Percentiles rank a stretch among this genome's conserved stretches.
These are phyloP conservation scores for Caenorhabditis wallacei DNA, from an alignment of 2,888 invertebrate genomes.

Conservation along the genomic window DNA sequence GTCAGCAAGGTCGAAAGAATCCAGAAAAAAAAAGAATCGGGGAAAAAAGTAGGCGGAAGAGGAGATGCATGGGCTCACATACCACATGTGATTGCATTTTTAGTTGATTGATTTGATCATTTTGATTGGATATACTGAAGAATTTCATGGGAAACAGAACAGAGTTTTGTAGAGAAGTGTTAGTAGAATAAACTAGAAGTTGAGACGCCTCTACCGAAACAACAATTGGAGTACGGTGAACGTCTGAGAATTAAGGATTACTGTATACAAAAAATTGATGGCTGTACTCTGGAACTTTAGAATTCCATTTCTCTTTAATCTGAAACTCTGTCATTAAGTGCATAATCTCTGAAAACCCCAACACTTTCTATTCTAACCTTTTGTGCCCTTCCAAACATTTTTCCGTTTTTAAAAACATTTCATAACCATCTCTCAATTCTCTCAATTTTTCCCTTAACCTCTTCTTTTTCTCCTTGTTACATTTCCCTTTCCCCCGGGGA, in stretches of 20 bases:
- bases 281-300: too few species aligned
- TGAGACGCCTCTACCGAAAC: too few species aligned
- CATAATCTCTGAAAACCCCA: background rate
- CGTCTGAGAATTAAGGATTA: too few species aligned
- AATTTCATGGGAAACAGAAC: background rate
- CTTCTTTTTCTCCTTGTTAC: conserved; percentile 12
- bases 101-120: conserved; percentile 26
- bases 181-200: background rate
- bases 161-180: background rate
- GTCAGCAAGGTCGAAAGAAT: background rate
- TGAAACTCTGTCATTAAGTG: too few species aligned
- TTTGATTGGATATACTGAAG: too few species aligned
- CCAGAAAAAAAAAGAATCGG: background rate
- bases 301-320: too few species aligned
- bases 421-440: conserved; percentile 34
- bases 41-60: conserved; percentile 2
- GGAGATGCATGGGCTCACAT: background rate
- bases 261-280: too few species aligned
- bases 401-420: conserved; percentile 18
- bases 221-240: too few species aligned
- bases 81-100: conserved; percentile 28
- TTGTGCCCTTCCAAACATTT: background rate
- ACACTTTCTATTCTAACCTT: too few species aligned
- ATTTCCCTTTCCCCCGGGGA: conserved; percentile 29
- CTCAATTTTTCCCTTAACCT: conserved; percentile 22